Conservation (phyloP, 2,113 vertebrate species). For the Anser cygnoides region DNA sequence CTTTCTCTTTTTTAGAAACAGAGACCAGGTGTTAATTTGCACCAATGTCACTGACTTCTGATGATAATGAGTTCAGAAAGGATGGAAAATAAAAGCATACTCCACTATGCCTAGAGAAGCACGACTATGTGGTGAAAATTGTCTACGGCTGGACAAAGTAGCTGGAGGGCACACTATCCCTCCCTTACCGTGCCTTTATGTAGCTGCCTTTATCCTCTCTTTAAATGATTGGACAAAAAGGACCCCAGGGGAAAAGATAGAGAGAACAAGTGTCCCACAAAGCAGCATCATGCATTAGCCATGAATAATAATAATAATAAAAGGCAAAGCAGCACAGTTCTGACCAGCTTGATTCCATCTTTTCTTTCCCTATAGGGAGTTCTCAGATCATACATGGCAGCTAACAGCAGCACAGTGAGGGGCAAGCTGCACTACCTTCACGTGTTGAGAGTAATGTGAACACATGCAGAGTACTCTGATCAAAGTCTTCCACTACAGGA, state of each 20-base stretch:
- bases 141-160: not conserved
- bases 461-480: not conserved
- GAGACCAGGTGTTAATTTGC: slow-evolving; percentile 38
- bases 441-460: not conserved
- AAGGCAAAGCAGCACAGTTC: not conserved
- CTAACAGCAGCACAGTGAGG: not conserved
- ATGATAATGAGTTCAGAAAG: slow-evolving; percentile 30
- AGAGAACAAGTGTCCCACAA: not conserved
- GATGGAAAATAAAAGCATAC: not conserved
- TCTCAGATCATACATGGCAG: not conserved
- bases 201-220: not conserved
- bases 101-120: not conserved
- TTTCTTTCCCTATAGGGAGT: not conserved
- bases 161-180: not conserved
- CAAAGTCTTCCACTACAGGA: not conserved
- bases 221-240: slow-evolving; percentile 28
- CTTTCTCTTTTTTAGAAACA: slow-evolving; percentile 23
- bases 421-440: not conserved
- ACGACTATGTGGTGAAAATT: not conserved
- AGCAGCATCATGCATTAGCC: not conserved
- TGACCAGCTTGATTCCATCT: not conserved
- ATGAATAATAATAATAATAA: not conserved
- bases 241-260: not conserved
- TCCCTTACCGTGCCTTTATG: not conserved
- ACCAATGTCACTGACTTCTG: slow-evolving; percentile 23